A percentile compares a stretch with the other conserved stretches of the same genome.
These are phyloP conservation scores for Aurelia aurita DNA, from an alignment of 30 jellyfish, hydroid and myxozoan species.

Conservation along the genomic window DNA sequence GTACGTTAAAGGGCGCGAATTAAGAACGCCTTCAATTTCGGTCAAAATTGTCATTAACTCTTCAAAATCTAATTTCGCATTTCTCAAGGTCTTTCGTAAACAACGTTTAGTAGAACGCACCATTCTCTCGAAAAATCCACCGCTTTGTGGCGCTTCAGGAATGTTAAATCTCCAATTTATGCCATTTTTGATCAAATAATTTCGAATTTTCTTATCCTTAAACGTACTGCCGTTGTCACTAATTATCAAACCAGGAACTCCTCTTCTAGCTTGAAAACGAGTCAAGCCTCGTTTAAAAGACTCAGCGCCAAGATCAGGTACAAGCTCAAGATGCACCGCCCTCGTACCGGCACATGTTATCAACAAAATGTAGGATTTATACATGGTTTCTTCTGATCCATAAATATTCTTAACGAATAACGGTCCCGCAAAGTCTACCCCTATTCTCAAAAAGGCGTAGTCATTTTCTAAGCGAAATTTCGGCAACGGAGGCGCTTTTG, in stretches of 20 bases:
- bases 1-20: conserved; percentile 16
- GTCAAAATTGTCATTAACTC: conserved; percentile 3
- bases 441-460: conserved; percentile 33
- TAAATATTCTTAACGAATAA: conserved; percentile 6
- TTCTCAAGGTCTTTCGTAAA: background rate
- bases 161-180: conserved; percentile 1
- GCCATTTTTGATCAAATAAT: background rate
- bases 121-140: conserved; percentile 27
- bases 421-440: conserved; percentile 29
- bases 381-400: background rate
- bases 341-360: background rate
- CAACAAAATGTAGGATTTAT: conserved; percentile 2
- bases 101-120: conserved; percentile 25
- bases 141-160: conserved; percentile 19
- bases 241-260: background rate
- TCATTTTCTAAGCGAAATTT: conserved; percentile 17
- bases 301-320: conserved; percentile 1
- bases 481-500: conserved; percentile 52
- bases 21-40: conserved; percentile 3
- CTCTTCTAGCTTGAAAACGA: conserved; percentile 8
- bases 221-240: no score
- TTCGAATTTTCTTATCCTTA: background rate
- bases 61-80: background rate
- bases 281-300: conserved; percentile 9
- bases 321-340: conserved; percentile 17